phyloP scores from a whole-genome alignment of 2,113 vertebrate species.

The Nesospiza acunhae region DNA sequence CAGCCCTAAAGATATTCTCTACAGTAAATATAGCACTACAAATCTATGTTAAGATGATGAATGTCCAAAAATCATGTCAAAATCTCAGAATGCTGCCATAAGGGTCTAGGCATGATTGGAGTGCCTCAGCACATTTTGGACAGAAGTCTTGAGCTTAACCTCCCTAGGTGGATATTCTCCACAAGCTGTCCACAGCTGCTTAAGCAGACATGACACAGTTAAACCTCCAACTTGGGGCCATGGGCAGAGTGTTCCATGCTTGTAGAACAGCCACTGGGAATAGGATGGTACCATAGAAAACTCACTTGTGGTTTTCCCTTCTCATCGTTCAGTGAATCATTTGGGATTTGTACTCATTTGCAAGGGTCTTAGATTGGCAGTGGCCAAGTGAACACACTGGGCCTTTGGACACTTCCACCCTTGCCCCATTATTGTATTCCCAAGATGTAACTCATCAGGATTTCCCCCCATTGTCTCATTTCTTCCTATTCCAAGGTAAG shows the following conservation, averaged over 20 bases:
- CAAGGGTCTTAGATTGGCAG: not conserved
- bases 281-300: not conserved
- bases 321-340: not conserved
- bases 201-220: not conserved
- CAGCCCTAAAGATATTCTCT: not conserved
- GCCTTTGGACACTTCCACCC: not conserved
- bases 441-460: not conserved
- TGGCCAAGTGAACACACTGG: not conserved
- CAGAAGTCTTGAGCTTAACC: not conserved
- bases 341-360: not conserved
- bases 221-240: not conserved
- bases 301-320: not conserved
- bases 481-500: not conserved
- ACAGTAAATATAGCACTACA: not conserved
- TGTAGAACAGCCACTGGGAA: not conserved
- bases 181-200: not conserved
- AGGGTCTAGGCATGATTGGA: not conserved
- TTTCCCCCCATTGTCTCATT: not conserved
- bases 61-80: not conserved
- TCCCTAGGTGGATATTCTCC: not conserved
- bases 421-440: accelerated
- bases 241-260: not conserved
- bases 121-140: not conserved
- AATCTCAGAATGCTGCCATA: not conserved
- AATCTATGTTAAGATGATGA: not conserved